Conservation (phyloP, 2,113 vertebrate species). For the Callionymus lyra region DNA sequence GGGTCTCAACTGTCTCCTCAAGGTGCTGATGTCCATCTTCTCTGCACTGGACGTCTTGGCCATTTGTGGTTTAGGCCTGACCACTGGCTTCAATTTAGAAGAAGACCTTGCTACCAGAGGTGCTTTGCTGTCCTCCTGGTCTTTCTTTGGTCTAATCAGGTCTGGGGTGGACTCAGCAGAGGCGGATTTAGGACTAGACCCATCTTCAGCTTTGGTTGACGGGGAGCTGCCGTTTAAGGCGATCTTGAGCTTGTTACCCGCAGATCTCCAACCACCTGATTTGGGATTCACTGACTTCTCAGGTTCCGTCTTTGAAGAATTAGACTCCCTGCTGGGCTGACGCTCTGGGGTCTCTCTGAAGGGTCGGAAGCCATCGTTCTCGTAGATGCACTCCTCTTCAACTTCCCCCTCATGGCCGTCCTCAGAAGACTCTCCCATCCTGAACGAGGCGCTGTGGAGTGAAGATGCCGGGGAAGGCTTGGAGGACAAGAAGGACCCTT, state of each 20-base stretch:
- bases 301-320: slow-evolving; percentile 75
- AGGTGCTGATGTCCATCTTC: slow-evolving; percentile 93
- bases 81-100: slow-evolving; percentile 81
- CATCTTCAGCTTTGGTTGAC: slow-evolving; percentile 52
- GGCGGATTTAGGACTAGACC: slow-evolving; percentile 75
- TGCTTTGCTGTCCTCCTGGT: slow-evolving; percentile 66
- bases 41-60: slow-evolving; percentile 83
- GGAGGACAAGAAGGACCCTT: slow-evolving; percentile 44
- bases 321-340: slow-evolving; percentile 73
- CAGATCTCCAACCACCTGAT: slow-evolving; percentile 67
- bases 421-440: slow-evolving; percentile 72
- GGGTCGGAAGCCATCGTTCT: slow-evolving; percentile 86
- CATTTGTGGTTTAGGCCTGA: slow-evolving; percentile 90
- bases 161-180: slow-evolving; percentile 75
- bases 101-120: slow-evolving; percentile 66
- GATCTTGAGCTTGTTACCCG: slow-evolving; percentile 72
- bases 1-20: slow-evolving; percentile 86
- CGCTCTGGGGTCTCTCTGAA: slow-evolving; percentile 66
- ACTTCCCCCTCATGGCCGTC: slow-evolving; percentile 70
- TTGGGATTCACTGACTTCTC: slow-evolving; percentile 59
- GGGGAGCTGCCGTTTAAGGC: slow-evolving; percentile 72
- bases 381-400: slow-evolving; percentile 82
- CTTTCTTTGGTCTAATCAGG: slow-evolving; percentile 55
- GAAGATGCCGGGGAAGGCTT: slow-evolving; percentile 66
- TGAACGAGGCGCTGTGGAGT: slow-evolving; percentile 76